Evolutionary conservation across 2,797 vertebrate genomes (phyloP).

Genomic region (Picus viridis): DNA sequence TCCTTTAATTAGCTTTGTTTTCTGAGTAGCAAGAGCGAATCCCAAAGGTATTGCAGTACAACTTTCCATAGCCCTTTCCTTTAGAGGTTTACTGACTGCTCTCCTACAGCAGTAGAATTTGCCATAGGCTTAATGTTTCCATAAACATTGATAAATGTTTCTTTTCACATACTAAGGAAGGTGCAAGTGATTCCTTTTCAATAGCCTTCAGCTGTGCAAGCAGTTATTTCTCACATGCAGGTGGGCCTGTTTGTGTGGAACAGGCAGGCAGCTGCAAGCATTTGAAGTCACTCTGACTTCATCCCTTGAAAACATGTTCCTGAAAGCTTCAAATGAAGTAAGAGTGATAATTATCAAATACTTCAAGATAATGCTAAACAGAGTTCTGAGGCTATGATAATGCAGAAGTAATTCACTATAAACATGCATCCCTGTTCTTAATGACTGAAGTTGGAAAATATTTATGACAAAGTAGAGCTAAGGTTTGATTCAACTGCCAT

Average conservation of each 20-base stretch:
- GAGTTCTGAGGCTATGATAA: background rate
- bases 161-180: background rate
- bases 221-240: background rate
- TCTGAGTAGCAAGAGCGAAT: background rate
- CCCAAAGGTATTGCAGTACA: background rate
- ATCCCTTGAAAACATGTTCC: background rate
- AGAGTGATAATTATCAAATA: background rate
- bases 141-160: background rate
- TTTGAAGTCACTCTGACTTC: background rate
- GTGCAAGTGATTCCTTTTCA: background rate
- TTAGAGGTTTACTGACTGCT: background rate
- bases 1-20: background rate
- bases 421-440: background rate
- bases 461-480: background rate
- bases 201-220: background rate
- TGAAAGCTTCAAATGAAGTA: background rate
- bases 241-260: background rate
- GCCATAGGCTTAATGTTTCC: background rate
- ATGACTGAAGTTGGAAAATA: conserved; percentile 5
- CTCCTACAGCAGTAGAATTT: background rate
- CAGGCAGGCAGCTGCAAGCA: background rate
- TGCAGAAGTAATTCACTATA: conserved; percentile 22
- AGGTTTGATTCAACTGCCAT: background rate
- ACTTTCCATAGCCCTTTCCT: background rate
- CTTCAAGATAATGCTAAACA: background rate